Evolutionary conservation across 2,113 vertebrate species (phyloP).

Genomic region (Ptychochromis oligacanthus): DNA sequence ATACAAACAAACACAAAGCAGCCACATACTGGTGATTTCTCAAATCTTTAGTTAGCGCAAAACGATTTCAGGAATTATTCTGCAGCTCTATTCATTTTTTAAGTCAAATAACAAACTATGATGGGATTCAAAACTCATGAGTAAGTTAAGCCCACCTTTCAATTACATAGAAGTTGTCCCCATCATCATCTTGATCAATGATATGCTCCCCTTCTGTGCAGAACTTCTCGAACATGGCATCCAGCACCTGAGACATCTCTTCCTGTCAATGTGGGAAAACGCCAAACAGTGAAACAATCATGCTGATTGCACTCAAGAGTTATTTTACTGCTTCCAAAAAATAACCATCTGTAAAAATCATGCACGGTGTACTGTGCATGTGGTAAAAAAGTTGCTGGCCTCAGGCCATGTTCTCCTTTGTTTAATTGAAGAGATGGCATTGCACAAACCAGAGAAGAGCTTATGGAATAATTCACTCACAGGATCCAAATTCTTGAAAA

Average conservation of each 20-base stretch:
- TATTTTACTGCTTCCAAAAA: background rate
- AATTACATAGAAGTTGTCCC: slow-evolving; percentile 98
- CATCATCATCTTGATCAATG: slow-evolving; percentile 97
- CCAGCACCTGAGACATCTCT: slow-evolving; percentile 96
- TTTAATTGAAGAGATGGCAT: slow-evolving; percentile 31
- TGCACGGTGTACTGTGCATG: slow-evolving; percentile 13
- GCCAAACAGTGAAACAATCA: background rate
- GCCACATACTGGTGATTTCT: background rate
- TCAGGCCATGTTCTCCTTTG: slow-evolving; percentile 22
- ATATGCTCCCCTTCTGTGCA: slow-evolving; percentile 91
- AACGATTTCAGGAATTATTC: background rate
- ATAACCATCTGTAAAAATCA: background rate
- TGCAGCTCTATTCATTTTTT: background rate
- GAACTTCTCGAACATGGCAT: slow-evolving; percentile 98
- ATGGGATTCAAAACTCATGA: background rate
- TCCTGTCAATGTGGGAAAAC: slow-evolving; percentile 79
- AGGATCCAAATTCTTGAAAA: slow-evolving; percentile 96
- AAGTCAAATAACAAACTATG: background rate
- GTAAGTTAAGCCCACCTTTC: slow-evolving; percentile 83
- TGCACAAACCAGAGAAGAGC: slow-evolving; percentile 12
- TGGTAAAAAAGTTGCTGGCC: slow-evolving; percentile 20
- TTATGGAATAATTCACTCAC: slow-evolving; percentile 80
- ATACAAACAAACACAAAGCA: background rate
- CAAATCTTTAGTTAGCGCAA: background rate
- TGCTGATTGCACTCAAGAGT: background rate